Base-by-base conservation (phyloP, 2,888 invertebrate genomes). In the Lycaena phlaeas region DNA sequence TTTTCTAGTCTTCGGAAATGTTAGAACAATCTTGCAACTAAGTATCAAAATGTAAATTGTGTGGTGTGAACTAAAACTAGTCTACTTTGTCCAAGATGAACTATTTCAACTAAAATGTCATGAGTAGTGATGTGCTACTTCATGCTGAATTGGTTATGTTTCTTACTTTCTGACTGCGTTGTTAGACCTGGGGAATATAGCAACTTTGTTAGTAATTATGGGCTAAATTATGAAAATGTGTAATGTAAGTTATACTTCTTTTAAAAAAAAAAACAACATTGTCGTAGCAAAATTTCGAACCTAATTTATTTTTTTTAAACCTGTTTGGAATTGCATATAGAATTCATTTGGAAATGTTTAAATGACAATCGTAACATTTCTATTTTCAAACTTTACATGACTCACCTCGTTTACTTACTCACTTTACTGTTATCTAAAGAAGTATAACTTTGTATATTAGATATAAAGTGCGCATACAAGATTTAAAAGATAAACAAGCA, bases 111-210 rank as follows among this genome's bases (percentile, higher is more conserved):
- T 41, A 40, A 26, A 15, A 40, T 38, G 31, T 31, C 18, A 38
- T 43, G 34, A 34, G 22, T 31, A 18, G 31, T 22, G 34, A 34
- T n/a, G 43, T 45, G 46, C 64, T 66, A 61, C 53, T 48, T 59
- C 81, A 81, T 81, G 81, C 79, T 68, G 41, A 59, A 67, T 52
- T 65, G 62, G 57, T 45, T 57, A 53, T 61, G 57, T 51, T 52
- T 68, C 82, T 84, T 84, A 84, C 82, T 84, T 77, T 84, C 82
- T 61, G 82, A 78, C 78, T 77, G 66, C 72, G 60, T 68, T 61
- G 82, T 82, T 69, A 84, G 82, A 82, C 82, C 82, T 84, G 82
- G 71, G 81, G 62, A 81, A 78, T 70, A 78, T 62, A 77, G 61
- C 54, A 71, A 68, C 52, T 56, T 22, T 58, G 68, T 79, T 79